Conservation (phyloP, 2,113 vertebrate genomes). For the Gobiocypris rarus region DNA sequence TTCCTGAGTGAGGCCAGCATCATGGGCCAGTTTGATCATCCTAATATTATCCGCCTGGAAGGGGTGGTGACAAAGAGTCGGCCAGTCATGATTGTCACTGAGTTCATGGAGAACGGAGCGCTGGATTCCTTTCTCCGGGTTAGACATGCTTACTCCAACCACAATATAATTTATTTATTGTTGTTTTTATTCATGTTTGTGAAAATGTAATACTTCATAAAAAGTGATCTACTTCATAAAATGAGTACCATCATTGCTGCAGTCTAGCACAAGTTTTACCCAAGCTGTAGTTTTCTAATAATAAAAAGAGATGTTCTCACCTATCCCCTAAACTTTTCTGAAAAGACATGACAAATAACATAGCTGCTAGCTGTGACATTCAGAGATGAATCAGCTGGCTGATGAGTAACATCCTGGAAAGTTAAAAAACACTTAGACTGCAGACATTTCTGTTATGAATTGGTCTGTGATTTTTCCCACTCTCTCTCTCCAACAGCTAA, state of each 20-base stretch:
- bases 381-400: slow-evolving; percentile 63
- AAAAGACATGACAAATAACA: slow-evolving; percentile 55
- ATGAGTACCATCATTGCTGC: neutral
- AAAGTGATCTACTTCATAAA: neutral
- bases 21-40: slow-evolving; percentile 99
- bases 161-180: neutral
- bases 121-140: slow-evolving; percentile 97
- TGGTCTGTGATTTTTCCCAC: slow-evolving; percentile 15
- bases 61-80: slow-evolving; percentile 99
- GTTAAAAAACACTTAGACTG: slow-evolving; percentile 42
- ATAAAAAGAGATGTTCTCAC: slow-evolving; percentile 29
- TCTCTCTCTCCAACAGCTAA: slow-evolving; percentile 78
- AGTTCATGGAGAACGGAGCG: slow-evolving; percentile 99
- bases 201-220: neutral
- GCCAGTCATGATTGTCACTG: slow-evolving; percentile 97
- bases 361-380: slow-evolving; percentile 65
- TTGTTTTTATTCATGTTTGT: neutral
- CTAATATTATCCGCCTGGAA: slow-evolving; percentile 97
- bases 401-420: too few relatives aligned
- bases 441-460: slow-evolving; percentile 2
- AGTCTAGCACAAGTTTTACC: neutral
- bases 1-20: slow-evolving; percentile 97
- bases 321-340: slow-evolving; percentile 47
- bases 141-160: slow-evolving; percentile 58
- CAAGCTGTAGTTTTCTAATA: neutral